Percentiles rank a stretch among this genome's conserved stretches.
Evolutionary conservation across 2,113 vertebrate species (phyloP).

Genomic region (Diphyllodes magnificus): DNA sequence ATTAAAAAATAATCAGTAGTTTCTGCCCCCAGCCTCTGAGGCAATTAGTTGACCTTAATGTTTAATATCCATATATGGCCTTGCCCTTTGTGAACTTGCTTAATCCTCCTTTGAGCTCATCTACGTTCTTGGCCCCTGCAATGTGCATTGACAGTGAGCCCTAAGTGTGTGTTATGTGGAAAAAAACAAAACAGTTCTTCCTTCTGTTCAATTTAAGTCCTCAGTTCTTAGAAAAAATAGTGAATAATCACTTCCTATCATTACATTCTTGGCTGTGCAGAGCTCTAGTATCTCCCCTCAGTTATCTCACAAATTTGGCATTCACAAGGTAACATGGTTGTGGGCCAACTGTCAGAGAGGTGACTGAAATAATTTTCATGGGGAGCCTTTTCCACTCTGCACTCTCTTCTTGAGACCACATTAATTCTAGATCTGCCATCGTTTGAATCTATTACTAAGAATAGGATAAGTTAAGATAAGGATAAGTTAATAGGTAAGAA

Average conservation of each 20-base stretch:
- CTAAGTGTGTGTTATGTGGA: background rate
- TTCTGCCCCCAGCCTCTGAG: background rate
- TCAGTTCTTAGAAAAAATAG: background rate
- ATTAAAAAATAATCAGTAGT: background rate
- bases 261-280: background rate
- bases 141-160: background rate
- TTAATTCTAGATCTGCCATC: background rate
- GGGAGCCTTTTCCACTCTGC: background rate
- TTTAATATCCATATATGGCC: background rate
- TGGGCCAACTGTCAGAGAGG: conserved; percentile 8
- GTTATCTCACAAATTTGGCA: conserved; percentile 13
- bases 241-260: background rate
- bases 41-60: background rate
- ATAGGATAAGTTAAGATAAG: background rate
- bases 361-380: background rate
- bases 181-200: background rate
- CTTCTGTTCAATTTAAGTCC: background rate
- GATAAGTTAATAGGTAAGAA: background rate
- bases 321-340: background rate
- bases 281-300: background rate
- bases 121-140: background rate
- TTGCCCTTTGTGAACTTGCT: background rate
- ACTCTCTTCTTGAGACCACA: background rate
- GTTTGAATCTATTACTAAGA: background rate
- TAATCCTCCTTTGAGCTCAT: background rate